A percentile compares a stretch with the other conserved stretches of the same genome.
Evolutionary conservation across 35 echinoderm and acorn worm genomes (phyloP).

Genomic region (Holothuria glaberrima): DNA sequence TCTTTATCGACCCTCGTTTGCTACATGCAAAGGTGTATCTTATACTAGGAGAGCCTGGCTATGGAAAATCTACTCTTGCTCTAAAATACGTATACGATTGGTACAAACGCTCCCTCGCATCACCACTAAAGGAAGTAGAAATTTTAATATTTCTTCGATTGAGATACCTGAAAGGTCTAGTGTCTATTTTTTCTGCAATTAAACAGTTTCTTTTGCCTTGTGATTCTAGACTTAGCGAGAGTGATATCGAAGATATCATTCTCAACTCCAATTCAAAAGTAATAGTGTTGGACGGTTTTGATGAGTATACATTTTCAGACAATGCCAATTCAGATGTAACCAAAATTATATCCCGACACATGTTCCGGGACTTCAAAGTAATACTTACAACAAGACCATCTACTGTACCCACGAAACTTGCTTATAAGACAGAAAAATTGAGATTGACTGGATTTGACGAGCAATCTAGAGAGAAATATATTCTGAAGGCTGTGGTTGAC

Average conservation of each 20-base stretch:
- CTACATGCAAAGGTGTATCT: no score
- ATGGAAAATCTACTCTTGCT: no score
- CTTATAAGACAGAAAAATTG: neutral
- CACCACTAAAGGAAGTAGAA: no score
- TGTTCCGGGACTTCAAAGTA: neutral
- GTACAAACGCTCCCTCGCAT: no score
- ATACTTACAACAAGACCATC: neutral
- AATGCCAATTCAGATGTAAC: neutral
- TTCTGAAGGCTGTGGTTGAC: neutral
- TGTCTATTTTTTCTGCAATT: neutral
- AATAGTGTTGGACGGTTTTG: neutral
- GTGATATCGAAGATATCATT: neutral
- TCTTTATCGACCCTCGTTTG: no score
- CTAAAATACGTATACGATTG: no score
- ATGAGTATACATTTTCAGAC: neutral
- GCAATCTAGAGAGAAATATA: neutral
- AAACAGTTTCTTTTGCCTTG: neutral
- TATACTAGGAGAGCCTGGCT: neutral
- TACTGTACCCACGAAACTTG: neutral
- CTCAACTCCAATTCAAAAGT: neutral
- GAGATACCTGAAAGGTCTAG: neutral
- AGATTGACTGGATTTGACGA: neutral
- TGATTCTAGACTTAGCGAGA: neutral
- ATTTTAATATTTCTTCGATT: neutral
- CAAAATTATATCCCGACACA: neutral